Evolutionary conservation across 2,113 vertebrate species (phyloP).

Genomic region (Hyaena hyaena): DNA sequence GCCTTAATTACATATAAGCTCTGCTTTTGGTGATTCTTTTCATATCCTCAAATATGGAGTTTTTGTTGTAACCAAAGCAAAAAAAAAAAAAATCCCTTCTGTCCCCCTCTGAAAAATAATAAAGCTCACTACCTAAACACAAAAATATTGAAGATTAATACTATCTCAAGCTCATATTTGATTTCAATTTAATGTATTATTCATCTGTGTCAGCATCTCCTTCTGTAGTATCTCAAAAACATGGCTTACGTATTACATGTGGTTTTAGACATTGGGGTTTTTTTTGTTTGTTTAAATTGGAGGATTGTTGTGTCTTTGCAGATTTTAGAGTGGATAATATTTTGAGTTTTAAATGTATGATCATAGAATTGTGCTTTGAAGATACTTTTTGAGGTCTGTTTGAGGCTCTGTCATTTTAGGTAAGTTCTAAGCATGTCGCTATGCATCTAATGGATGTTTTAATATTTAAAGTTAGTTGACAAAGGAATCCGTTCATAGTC

Average conservation of each 20-base stretch:
- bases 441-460: neutral
- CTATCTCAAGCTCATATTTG: neutral
- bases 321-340: constrained; percentile 38
- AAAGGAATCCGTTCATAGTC: neutral
- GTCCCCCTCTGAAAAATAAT: constrained; percentile 20
- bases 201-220: neutral
- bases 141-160: constrained; percentile 38
- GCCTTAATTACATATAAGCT: neutral
- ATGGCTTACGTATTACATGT: neutral
- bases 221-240: constrained; percentile 34
- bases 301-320: neutral
- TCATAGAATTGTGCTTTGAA: constrained; percentile 48
- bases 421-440: constrained; percentile 21
- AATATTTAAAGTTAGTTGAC: neutral
- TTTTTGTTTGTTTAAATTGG: neutral
- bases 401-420: neutral
- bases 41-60: neutral
- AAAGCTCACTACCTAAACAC: neutral
- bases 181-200: neutral
- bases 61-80: neutral
- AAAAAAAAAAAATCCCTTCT: neutral
- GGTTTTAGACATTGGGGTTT: neutral
- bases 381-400: constrained; percentile 2
- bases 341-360: constrained; percentile 42
- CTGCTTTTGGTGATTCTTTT: neutral